phyloP scores from a whole-genome alignment of 1,140 invertebrate species.

The Zaprionus kolodkinae region DNA sequence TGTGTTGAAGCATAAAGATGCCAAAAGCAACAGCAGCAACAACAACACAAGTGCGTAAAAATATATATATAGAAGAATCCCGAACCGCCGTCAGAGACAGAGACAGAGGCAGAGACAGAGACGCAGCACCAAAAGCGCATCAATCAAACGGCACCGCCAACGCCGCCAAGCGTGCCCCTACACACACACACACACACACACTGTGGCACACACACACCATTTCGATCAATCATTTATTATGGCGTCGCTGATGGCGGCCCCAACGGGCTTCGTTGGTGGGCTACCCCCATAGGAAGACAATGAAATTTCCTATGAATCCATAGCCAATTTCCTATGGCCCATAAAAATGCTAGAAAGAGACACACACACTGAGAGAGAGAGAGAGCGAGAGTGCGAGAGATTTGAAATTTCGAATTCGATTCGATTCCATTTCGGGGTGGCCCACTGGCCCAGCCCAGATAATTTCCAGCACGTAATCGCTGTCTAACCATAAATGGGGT shows the following conservation, averaged over 20 bases:
- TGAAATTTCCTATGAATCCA: slow-evolving; percentile 49
- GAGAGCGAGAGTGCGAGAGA: neutral
- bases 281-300: slow-evolving; percentile 47
- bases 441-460: slow-evolving; percentile 10
- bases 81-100: slow-evolving; percentile 56
- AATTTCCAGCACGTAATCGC: slow-evolving; percentile 42
- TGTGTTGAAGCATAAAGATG: slow-evolving; percentile 82
- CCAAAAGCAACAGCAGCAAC: slow-evolving; percentile 54
- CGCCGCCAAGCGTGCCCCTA: slow-evolving; percentile 48
- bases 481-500: slow-evolving; percentile 3
- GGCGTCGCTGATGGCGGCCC: slow-evolving; percentile 74
- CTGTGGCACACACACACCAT: slow-evolving; percentile 38
- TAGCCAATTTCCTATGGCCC: slow-evolving; percentile 70
- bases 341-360: slow-evolving; percentile 12
- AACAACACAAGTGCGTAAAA: slow-evolving; percentile 63
- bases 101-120: slow-evolving; percentile 36
- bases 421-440: slow-evolving; percentile 36
- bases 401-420: slow-evolving; percentile 12
- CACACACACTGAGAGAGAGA: neutral
- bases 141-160: slow-evolving; percentile 76
- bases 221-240: slow-evolving; percentile 82
- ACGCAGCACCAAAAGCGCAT: slow-evolving; percentile 71
- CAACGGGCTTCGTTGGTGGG: slow-evolving; percentile 63
- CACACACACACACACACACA: slow-evolving; percentile 35
- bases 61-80: slow-evolving; percentile 42